A percentile compares a stretch with the other conserved stretches of the same genome.
phyloP scores from a whole-genome alignment of 1,140 invertebrate species.

The Ganaspis sp. region DNA sequence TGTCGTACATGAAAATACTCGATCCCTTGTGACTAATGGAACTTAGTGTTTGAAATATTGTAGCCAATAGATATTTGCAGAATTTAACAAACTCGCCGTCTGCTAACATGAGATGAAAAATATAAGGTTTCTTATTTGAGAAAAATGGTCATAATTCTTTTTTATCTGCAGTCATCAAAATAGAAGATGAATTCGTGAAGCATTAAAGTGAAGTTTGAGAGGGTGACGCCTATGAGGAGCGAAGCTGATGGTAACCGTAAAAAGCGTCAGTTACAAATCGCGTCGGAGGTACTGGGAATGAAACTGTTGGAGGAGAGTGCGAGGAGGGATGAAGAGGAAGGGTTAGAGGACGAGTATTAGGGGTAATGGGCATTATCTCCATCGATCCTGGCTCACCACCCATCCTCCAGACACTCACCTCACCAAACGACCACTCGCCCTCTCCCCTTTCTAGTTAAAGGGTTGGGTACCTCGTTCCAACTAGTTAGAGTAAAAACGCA shows the following conservation, averaged over 20 bases:
- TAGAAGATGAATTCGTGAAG: conserved; percentile 1
- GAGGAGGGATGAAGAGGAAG: conserved; percentile 44
- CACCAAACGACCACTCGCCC: conserved; percentile 28
- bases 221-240: neutral
- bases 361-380: conserved; percentile 61
- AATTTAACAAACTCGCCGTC: neutral
- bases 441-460: neutral
- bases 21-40: too few relatives aligned
- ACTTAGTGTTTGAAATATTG: too few relatives aligned
- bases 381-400: conserved; percentile 56
- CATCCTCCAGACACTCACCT: conserved; percentile 50
- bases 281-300: conserved; percentile 51
- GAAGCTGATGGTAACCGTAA: conserved; percentile 41
- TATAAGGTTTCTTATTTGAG: neutral
- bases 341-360: conserved; percentile 49
- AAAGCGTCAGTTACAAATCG: conserved; percentile 59
- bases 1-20: too few relatives aligned
- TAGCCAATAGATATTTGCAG: neutral
- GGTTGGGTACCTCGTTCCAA: conserved; percentile 9
- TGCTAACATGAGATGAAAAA: neutral
- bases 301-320: conserved; percentile 52
- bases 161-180: conserved; percentile 3
- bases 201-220: conserved; percentile 15
- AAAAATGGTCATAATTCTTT: neutral
- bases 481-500: conserved; percentile 19